Base-by-base conservation (phyloP, 2,888 invertebrate species). In the Ametastegia equiseti region DNA sequence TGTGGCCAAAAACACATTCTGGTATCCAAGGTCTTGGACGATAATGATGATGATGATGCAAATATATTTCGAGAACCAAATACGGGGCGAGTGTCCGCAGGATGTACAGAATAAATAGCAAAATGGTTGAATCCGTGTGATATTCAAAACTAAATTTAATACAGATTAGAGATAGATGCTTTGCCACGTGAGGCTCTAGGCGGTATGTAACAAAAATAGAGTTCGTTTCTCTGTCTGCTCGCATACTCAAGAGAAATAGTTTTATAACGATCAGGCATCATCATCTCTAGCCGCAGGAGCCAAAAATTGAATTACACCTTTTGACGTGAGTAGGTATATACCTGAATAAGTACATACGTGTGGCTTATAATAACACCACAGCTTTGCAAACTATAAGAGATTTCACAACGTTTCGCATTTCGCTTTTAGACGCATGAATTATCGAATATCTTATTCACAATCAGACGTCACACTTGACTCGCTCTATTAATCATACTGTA, bases 141-240 rank as follows among this genome's bases (percentile, higher is more conserved):
- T 75, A n/a, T n/a, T n/a, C n/a, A n/a, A 45, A 75, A 75, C 54
- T 75, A 75, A 75, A 75, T 54, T 75, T 75, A 54, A 54, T 54
- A 11, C 47, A 71, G 13, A 71, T 75, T n/a, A 45, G 19, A 54
- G 50, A 33, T 30, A 30, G 30, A 36, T 50, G n/a, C 6, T n/a
- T 19, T n/a, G 71, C 71, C 71, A 71, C 71, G 47, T 47, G 71
- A 71, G 71, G n/a, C 23, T 23, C 73, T 19, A 11, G 11, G 5
- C 13, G 9, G 19, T 9, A 7, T 45, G 5, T 30, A 7, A 27
- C 45, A 1, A 27, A 71, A 71, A 71, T 71, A 42, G 27, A n/a
- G n/a, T n/a, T n/a, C n/a, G n/a, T n/a, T n/a, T 45, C 11, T 11
- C 4, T 67, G n/a, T 36, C 19, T 39, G 23, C 9, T 67, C 39